Percentiles rank a stretch among this genome's conserved stretches.
These are phyloP conservation scores for Syritta pipiens DNA, from an alignment of 2,888 invertebrate genomes.

Conservation along the genomic window DNA sequence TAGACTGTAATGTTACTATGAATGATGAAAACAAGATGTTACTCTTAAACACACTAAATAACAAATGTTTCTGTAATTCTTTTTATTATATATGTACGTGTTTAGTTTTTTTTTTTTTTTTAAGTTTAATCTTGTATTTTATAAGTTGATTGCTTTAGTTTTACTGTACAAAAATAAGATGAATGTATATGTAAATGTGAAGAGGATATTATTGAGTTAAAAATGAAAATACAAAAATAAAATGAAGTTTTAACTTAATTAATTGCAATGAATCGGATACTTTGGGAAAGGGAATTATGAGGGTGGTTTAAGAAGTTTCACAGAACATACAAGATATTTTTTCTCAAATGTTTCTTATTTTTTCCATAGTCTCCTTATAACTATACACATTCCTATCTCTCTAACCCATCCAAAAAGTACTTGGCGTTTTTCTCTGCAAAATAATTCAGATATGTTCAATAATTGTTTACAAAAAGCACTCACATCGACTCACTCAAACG, in stretches of 20 bases:
- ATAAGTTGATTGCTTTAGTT: slow-evolving; percentile 31
- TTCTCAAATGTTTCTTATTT: no score
- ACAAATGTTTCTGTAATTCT: slow-evolving; percentile 6
- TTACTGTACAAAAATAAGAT: slow-evolving; percentile 29
- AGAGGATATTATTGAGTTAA: slow-evolving; percentile 15
- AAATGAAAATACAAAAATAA: neutral
- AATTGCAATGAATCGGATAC: neutral
- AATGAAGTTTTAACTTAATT: neutral
- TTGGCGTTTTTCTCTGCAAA: no score
- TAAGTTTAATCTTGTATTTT: slow-evolving; percentile 9
- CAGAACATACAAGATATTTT: no score
- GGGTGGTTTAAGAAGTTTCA: neutral
- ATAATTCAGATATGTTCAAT: no score
- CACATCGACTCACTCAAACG: no score
- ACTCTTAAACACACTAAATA: slow-evolving; percentile 22
- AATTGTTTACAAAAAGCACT: no score
- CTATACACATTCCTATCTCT: no score
- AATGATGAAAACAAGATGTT: neutral
- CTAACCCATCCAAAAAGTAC: no score
- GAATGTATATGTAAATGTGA: slow-evolving; percentile 1
- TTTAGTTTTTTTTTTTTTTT: neutral
- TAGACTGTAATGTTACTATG: slow-evolving; percentile 4
- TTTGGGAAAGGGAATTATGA: neutral
- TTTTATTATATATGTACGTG: neutral
- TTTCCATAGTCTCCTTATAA: no score